Percentiles rank a stretch among this genome's conserved stretches.
phyloP scores from a whole-genome alignment of 92 coral and sea anemone genomes.

The Epizoanthus rinbou region DNA sequence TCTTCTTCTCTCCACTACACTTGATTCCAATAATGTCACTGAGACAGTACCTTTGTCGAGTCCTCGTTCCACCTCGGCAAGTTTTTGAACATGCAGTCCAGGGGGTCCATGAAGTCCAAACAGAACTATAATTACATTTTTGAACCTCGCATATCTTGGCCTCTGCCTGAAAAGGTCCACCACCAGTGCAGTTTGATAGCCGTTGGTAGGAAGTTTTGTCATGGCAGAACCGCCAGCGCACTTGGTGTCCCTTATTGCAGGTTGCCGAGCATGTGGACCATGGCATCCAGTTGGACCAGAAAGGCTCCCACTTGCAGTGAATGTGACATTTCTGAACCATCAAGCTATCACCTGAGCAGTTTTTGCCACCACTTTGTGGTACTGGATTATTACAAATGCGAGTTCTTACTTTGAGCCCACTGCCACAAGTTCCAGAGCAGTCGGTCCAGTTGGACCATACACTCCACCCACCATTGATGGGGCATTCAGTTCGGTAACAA shows the following conservation, averaged over 20 bases:
- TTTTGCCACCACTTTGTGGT: constrained; percentile 24
- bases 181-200: constrained; percentile 54
- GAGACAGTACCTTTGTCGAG: constrained; percentile 76
- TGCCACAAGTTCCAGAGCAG: constrained; percentile 76
- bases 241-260: constrained; percentile 79
- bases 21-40: constrained; percentile 65
- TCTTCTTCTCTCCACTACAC: constrained; percentile 76
- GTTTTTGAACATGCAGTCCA: constrained; percentile 86
- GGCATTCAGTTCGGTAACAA: constrained; percentile 54
- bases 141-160: constrained; percentile 53
- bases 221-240: constrained; percentile 85
- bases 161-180: constrained; percentile 67
- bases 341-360: constrained; percentile 57
- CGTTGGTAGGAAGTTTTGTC: constrained; percentile 33
- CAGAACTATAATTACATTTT: constrained; percentile 73
- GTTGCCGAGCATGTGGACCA: constrained; percentile 82
- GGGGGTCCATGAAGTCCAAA: constrained; percentile 89
- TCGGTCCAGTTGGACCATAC: constrained; percentile 88
- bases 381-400: constrained; percentile 61
- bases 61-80: constrained; percentile 72
- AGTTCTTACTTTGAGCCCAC: constrained; percentile 67
- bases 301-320: constrained; percentile 44
- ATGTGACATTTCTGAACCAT: constrained; percentile 54
- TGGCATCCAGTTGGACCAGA: constrained; percentile 70
- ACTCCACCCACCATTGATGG: constrained; percentile 61